Percentiles rank a stretch among this genome's conserved stretches.
Conservation (phyloP, 2,113 vertebrate genomes). For the Festucalex cinctus region DNA sequence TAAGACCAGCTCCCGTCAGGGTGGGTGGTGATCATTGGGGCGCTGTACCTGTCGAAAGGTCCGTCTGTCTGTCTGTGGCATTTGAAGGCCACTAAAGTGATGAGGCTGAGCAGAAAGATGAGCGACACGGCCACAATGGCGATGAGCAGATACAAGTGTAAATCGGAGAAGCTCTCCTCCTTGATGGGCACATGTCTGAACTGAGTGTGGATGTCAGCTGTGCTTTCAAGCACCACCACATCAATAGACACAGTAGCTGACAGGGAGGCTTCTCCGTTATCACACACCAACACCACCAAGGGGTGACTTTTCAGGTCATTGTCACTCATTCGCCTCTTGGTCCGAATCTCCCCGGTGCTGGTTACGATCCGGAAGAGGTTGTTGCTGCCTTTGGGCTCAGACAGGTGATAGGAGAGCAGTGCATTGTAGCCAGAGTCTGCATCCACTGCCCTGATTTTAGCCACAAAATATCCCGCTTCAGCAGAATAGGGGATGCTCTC, state of each 20-base stretch:
- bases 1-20: slow-evolving; percentile 71
- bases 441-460: slow-evolving; percentile 63
- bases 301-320: slow-evolving; percentile 63
- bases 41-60: slow-evolving; percentile 54
- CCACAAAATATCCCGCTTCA: slow-evolving; percentile 61
- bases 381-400: slow-evolving; percentile 57
- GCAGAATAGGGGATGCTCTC: slow-evolving; percentile 62
- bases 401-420: slow-evolving; percentile 61
- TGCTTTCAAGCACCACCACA: slow-evolving; percentile 61
- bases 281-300: slow-evolving; percentile 60
- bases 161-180: slow-evolving; percentile 59
- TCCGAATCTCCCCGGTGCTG: slow-evolving; percentile 66
- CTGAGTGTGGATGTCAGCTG: slow-evolving; percentile 50
- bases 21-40: slow-evolving; percentile 65
- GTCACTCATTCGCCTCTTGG: slow-evolving; percentile 65
- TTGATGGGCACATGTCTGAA: slow-evolving; percentile 50
- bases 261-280: slow-evolving; percentile 65
- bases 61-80: slow-evolving; percentile 54
- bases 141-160: slow-evolving; percentile 64
- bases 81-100: slow-evolving; percentile 61
- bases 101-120: slow-evolving; percentile 64
- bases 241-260: slow-evolving; percentile 67
- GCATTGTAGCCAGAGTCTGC: slow-evolving; percentile 65
- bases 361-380: slow-evolving; percentile 62
- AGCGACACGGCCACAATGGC: slow-evolving; percentile 61